These are phyloP conservation scores for Laspeyria flexula DNA, from an alignment of 2,888 invertebrate genomes.

Conservation along the genomic window DNA sequence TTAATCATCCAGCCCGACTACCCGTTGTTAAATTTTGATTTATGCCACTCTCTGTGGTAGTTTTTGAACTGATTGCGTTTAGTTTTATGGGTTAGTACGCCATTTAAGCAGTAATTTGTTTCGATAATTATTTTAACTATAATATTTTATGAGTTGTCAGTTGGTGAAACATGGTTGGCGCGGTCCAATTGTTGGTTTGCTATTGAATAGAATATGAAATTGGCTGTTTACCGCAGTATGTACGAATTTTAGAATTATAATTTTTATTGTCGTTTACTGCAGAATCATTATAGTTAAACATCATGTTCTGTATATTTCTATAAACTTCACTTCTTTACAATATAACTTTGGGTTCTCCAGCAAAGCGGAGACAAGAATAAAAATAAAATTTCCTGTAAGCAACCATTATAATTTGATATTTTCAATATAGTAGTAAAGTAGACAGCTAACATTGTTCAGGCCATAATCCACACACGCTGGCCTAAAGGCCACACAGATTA, in stretches of 20 bases:
- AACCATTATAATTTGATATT: too few species aligned
- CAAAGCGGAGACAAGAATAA: too few species aligned
- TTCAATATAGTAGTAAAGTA: too few species aligned
- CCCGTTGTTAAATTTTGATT: constrained; percentile 72
- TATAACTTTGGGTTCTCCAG: too few species aligned
- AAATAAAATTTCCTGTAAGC: too few species aligned
- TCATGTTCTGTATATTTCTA: too few species aligned
- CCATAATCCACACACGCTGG: too few species aligned
- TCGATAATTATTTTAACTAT: constrained; percentile 47
- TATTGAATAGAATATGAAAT: not conserved
- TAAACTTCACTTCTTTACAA: too few species aligned
- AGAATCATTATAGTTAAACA: too few species aligned
- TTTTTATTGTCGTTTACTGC: too few species aligned
- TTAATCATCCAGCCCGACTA: constrained; percentile 65
- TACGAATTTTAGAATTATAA: not conserved
- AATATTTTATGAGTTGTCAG: constrained; percentile 32
- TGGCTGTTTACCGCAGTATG: not conserved
- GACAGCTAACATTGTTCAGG: too few species aligned
- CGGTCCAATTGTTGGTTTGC: not conserved
- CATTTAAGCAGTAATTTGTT: constrained; percentile 57
- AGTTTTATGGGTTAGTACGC: constrained; percentile 65
- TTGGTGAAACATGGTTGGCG: constrained; percentile 7
- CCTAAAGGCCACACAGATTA: too few species aligned
- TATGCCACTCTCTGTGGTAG: constrained; percentile 66
- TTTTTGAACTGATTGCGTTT: constrained; percentile 74